Evolutionary conservation across 2,113 vertebrate species (phyloP).

Genomic region (Lagopus muta): DNA sequence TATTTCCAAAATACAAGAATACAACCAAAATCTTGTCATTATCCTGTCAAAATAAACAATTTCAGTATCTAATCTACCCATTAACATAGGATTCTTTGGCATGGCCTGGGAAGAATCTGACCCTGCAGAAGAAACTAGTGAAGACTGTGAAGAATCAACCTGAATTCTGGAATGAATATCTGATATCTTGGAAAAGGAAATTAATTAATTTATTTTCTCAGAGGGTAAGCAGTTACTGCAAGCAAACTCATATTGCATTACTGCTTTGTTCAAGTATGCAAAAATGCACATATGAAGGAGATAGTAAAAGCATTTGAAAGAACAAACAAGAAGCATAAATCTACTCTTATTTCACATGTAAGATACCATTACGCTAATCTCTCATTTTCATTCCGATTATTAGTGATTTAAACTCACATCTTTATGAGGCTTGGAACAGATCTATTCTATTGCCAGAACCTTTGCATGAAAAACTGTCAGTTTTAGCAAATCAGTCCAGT

Average conservation of each 20-base stretch:
- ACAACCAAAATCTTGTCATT: neutral
- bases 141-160: fast-evolving
- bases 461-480: neutral
- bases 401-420: neutral
- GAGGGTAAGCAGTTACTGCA: neutral
- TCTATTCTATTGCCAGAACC: neutral
- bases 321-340: neutral
- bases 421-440: neutral
- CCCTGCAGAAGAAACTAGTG: neutral
- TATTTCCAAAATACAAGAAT: neutral
- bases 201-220: neutral
- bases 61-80: neutral
- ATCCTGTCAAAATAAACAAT: neutral
- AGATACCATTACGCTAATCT: neutral
- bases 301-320: neutral
- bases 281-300: neutral
- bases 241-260: neutral
- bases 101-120: neutral
- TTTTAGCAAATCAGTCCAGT: neutral
- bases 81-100: neutral
- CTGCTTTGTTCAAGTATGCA: neutral
- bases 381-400: neutral
- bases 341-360: neutral
- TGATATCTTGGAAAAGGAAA: fast-evolving
- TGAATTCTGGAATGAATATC: neutral